Evolutionary conservation across 2,888 invertebrate genomes (phyloP).

Genomic region (Sussaba pulchella): DNA sequence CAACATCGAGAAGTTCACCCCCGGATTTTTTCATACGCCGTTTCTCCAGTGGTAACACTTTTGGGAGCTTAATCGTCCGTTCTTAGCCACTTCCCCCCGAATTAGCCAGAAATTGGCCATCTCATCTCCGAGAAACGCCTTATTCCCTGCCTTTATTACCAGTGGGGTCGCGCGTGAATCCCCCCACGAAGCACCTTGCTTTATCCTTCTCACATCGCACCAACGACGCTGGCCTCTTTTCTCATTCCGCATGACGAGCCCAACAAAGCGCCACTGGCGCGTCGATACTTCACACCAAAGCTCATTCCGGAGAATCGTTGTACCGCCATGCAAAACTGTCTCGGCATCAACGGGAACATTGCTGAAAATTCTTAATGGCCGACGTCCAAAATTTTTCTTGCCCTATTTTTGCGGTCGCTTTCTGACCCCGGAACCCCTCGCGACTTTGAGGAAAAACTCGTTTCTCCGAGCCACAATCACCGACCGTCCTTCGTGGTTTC

Average conservation of each 20-base stretch:
- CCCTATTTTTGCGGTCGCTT: background rate
- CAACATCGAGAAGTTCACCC: no score
- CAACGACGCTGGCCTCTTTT: constrained; percentile 6
- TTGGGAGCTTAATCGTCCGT: constrained; percentile 58
- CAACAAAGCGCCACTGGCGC: constrained; percentile 31
- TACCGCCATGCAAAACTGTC: constrained; percentile 12
- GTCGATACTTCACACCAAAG: constrained; percentile 35
- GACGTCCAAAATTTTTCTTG: constrained; percentile 43
- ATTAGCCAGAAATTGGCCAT: constrained; percentile 72
- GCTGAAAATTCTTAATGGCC: constrained; percentile 43
- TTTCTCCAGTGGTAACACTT: constrained; percentile 28
- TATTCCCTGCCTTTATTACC: constrained; percentile 48
- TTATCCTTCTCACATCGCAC: constrained; percentile 13
- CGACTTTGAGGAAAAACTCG: constrained; percentile 7
- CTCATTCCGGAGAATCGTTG: constrained; percentile 9
- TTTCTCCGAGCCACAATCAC: background rate
- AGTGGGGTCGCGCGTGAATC: constrained; percentile 33
- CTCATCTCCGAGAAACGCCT: constrained; percentile 33
- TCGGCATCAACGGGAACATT: constrained; percentile 9
- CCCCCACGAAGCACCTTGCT: constrained; percentile 35
- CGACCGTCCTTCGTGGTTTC: background rate
- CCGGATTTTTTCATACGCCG: no score
- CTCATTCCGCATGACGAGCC: background rate
- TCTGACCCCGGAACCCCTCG: background rate
- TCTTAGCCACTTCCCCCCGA: constrained; percentile 67